Percentiles rank a stretch among this genome's conserved stretches.
phyloP scores from a whole-genome alignment of 2,888 invertebrate species.

The Troides aeacus region DNA sequence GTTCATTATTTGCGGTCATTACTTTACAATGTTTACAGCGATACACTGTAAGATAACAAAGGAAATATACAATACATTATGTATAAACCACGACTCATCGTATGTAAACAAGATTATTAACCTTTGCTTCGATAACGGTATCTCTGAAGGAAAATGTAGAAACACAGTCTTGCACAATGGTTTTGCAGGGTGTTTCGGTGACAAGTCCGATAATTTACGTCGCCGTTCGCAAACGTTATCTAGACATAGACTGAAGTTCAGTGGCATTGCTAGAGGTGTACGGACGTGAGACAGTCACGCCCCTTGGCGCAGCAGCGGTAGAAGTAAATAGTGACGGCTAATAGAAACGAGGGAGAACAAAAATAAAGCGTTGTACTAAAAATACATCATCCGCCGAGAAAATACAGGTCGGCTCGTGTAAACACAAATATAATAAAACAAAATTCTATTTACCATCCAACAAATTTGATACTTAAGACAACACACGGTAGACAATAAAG shows the following conservation, averaged over 20 bases:
- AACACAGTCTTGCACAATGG: slow-evolving; percentile 29
- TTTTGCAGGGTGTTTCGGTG: slow-evolving; percentile 30
- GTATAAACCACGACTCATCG: slow-evolving; percentile 27
- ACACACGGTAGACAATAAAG: no score
- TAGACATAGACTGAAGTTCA: slow-evolving; percentile 72
- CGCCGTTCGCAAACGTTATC: slow-evolving; percentile 67
- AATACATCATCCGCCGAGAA: slow-evolving; percentile 31
- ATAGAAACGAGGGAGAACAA: slow-evolving; percentile 52
- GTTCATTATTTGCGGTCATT: slow-evolving; percentile 5
- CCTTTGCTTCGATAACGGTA: slow-evolving; percentile 33
- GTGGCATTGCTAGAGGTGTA: slow-evolving; percentile 73
- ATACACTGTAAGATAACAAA: slow-evolving; percentile 13
- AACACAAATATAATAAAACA: slow-evolving; percentile 29
- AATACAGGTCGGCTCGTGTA: slow-evolving; percentile 42
- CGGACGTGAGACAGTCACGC: slow-evolving; percentile 62
- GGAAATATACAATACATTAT: slow-evolving; percentile 30
- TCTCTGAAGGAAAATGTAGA: slow-evolving; percentile 23
- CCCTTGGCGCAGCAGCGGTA: slow-evolving; percentile 72
- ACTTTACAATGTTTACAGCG: not conserved
- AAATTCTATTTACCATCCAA: slow-evolving; percentile 10
- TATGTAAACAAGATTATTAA: slow-evolving; percentile 40
- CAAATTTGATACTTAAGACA: no score
- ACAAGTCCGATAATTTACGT: slow-evolving; percentile 39
- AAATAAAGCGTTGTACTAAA: slow-evolving; percentile 56
- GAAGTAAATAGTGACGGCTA: slow-evolving; percentile 46